Evolutionary conservation across 2,113 vertebrate genomes (phyloP).

Genomic region (Entomyzon cyanotis): DNA sequence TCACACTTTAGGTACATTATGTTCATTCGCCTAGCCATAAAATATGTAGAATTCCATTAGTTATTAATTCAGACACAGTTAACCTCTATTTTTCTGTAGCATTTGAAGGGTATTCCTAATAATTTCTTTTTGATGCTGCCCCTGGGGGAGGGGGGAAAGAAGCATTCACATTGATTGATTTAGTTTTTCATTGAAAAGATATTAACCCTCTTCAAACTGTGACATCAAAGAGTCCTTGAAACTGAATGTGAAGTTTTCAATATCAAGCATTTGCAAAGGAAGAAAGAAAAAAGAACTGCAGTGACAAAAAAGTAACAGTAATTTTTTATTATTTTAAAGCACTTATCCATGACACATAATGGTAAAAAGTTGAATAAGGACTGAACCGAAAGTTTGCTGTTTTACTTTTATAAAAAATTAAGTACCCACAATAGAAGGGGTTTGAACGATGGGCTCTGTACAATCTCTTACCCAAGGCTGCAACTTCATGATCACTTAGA

Average conservation of each 20-base stretch:
- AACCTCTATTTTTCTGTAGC: background rate
- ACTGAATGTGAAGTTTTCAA: background rate
- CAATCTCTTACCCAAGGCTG: background rate
- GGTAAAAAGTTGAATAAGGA: background rate
- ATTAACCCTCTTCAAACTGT: background rate
- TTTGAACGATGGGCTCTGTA: background rate
- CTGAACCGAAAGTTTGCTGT: background rate
- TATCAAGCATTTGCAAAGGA: background rate
- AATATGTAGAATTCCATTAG: background rate
- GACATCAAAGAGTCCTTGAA: background rate
- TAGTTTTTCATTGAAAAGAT: background rate
- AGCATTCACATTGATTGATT: background rate
- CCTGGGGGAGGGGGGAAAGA: background rate
- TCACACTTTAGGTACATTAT: background rate
- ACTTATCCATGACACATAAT: background rate
- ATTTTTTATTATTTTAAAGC: background rate
- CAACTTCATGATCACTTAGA: background rate
- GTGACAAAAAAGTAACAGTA: background rate
- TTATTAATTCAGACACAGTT: background rate
- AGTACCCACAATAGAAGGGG: background rate
- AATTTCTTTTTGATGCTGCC: background rate
- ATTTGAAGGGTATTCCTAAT: background rate
- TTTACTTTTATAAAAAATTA: background rate
- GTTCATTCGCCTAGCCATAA: background rate
- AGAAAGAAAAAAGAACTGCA: background rate